Conservation (phyloP, 2,888 invertebrate genomes). For the Halictus ligatus region DNA sequence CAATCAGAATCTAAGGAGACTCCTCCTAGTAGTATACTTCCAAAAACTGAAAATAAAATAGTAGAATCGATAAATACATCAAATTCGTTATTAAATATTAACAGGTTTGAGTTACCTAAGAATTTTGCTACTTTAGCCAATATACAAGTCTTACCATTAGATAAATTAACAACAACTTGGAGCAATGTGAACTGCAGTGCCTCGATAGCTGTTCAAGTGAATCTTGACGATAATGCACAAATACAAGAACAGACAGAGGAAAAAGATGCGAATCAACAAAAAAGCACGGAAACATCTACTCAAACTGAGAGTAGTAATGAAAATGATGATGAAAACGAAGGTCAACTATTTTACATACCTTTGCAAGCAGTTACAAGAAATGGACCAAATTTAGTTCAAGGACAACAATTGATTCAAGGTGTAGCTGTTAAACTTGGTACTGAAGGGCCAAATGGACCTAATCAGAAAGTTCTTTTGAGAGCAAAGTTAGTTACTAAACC, state of each 20-base stretch:
- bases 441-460: conserved; percentile 87
- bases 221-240: conserved; percentile 83
- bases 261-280: conserved; percentile 72
- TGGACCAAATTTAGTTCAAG: conserved; percentile 80
- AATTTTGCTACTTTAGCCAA: conserved; percentile 78
- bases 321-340: conserved; percentile 85
- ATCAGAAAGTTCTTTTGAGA: conserved; percentile 87
- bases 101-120: conserved; percentile 78
- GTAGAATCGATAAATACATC: conserved; percentile 33
- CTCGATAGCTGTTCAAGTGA: conserved; percentile 86
- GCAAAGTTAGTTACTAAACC: conserved; percentile 88
- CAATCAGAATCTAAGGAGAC: conserved; percentile 38
- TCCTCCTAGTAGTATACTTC: not conserved
- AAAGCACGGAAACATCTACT: conserved; percentile 84
- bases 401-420: conserved; percentile 86
- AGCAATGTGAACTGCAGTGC: conserved; percentile 84
- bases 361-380: conserved; percentile 85
- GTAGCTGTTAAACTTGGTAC: conserved; percentile 88
- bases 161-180: conserved; percentile 81
- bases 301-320: conserved; percentile 83
- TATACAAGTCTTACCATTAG: conserved; percentile 80
- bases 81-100: conserved; percentile 50
- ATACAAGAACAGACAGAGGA: conserved; percentile 60
- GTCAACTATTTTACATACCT: conserved; percentile 88
- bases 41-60: conserved; percentile 61